phyloP scores from a whole-genome alignment of 2,888 invertebrate genomes.

The Dolomedes plantarius region DNA sequence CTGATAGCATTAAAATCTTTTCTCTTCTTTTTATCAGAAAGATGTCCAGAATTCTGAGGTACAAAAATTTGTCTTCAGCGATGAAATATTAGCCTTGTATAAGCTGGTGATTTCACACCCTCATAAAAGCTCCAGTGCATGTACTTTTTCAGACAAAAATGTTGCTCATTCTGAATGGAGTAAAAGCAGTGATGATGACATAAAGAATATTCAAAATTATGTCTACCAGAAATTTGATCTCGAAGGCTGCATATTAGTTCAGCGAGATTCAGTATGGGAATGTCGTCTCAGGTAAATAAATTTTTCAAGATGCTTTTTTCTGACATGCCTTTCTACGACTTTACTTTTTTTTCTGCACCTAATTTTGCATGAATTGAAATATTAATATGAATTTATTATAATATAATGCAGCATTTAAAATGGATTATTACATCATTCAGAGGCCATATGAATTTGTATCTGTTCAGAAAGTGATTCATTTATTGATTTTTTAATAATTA shows the following conservation, averaged over 20 bases:
- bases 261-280: constrained; percentile 63
- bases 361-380: too few relatives aligned
- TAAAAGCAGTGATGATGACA: neutral
- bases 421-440: too few relatives aligned
- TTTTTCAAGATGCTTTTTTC: too few relatives aligned
- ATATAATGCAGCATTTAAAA: too few relatives aligned
- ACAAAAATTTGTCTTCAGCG: constrained; percentile 60
- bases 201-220: neutral
- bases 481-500: too few relatives aligned
- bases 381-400: too few relatives aligned
- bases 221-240: constrained; percentile 6
- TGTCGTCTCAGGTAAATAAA: constrained; percentile 60
- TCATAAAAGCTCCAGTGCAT: neutral
- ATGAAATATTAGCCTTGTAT: constrained; percentile 53
- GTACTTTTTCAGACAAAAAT: neutral
- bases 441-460: too few relatives aligned
- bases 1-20: too few relatives aligned
- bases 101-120: constrained; percentile 30
- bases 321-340: too few relatives aligned
- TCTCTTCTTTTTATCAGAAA: constrained; percentile 43
- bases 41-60: constrained; percentile 60
- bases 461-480: too few relatives aligned
- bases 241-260: constrained; percentile 61
- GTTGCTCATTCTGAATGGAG: neutral
- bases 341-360: too few relatives aligned